These are phyloP conservation scores for Micropterix aruncella DNA, from an alignment of 2,888 invertebrate genomes.

Conservation along the genomic window DNA sequence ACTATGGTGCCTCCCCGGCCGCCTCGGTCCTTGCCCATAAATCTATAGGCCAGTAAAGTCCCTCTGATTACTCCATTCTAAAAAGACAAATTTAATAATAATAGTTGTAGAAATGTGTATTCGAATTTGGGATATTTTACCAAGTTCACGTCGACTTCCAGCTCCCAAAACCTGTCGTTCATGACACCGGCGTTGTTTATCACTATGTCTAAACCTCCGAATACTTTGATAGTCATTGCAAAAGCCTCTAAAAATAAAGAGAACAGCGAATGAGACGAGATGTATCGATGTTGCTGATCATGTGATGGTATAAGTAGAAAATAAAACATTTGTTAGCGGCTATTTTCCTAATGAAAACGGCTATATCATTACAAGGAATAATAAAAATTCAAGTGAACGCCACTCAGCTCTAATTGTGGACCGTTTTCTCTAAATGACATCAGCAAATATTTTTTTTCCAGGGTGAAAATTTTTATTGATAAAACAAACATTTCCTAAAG, in stretches of 20 bases:
- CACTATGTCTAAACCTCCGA: conserved; percentile 62
- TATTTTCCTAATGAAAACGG: too few relatives aligned
- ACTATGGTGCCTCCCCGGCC: conserved; percentile 64
- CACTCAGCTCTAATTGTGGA: too few relatives aligned
- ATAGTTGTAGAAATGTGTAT: background rate
- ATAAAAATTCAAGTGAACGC: too few relatives aligned
- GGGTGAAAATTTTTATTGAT: too few relatives aligned
- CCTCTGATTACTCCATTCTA: conserved; percentile 68
- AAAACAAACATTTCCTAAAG: too few relatives aligned
- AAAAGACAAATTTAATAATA: conserved; percentile 13
- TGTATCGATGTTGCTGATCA: too few relatives aligned
- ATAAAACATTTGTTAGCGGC: too few relatives aligned
- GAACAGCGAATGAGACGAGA: too few relatives aligned
- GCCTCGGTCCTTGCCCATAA: conserved; percentile 62
- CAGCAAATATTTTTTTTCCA: too few relatives aligned
- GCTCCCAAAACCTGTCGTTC: conserved; percentile 64
- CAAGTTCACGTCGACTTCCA: conserved; percentile 63
- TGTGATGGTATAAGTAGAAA: too few relatives aligned
- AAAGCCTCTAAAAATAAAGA: conserved; percentile 46
- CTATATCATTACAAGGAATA: too few relatives aligned
- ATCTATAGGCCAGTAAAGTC: conserved; percentile 56
- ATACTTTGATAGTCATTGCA: conserved; percentile 54
- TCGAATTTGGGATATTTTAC: conserved; percentile 27
- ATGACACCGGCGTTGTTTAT: conserved; percentile 70
- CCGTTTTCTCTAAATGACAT: too few relatives aligned